These are phyloP conservation scores for Falcunculus frontatus DNA, from an alignment of 2,113 vertebrate species.

Conservation along the genomic window DNA sequence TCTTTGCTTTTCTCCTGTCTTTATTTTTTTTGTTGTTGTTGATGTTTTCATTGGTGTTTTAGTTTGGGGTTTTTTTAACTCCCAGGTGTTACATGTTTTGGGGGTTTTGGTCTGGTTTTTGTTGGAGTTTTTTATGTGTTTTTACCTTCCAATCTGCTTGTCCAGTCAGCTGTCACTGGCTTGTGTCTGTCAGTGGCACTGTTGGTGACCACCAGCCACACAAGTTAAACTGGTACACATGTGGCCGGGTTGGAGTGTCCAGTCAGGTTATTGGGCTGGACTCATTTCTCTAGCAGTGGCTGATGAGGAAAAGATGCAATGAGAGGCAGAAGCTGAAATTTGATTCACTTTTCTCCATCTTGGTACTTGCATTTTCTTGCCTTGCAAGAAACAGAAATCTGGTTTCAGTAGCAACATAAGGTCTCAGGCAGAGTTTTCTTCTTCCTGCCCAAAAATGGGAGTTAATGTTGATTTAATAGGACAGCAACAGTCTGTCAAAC, in stretches of 20 bases:
- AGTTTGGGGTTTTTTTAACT: neutral
- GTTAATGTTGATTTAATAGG: neutral
- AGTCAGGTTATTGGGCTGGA: neutral
- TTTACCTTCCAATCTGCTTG: neutral
- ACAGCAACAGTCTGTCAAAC: constrained; percentile 11
- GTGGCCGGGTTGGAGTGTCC: neutral
- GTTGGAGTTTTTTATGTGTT: neutral
- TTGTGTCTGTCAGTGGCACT: neutral
- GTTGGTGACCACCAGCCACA: neutral
- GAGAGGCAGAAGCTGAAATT: neutral
- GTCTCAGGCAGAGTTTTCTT: neutral
- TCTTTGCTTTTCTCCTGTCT: neutral
- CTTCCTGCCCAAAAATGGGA: neutral
- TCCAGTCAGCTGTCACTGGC: neutral
- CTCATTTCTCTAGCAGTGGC: neutral
- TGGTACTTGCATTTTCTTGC: neutral
- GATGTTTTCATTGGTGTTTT: neutral
- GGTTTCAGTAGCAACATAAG: neutral
- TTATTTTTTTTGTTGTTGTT: neutral
- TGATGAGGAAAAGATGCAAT: neutral
- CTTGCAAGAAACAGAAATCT: neutral
- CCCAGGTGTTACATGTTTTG: accelerated
- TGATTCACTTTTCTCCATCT: neutral
- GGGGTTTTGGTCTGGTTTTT: accelerated
- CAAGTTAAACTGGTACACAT: accelerated